A percentile compares a stretch with the other conserved stretches of the same genome.
phyloP scores from a whole-genome alignment of 2,113 vertebrate genomes.

The Peromyscus californicus region DNA sequence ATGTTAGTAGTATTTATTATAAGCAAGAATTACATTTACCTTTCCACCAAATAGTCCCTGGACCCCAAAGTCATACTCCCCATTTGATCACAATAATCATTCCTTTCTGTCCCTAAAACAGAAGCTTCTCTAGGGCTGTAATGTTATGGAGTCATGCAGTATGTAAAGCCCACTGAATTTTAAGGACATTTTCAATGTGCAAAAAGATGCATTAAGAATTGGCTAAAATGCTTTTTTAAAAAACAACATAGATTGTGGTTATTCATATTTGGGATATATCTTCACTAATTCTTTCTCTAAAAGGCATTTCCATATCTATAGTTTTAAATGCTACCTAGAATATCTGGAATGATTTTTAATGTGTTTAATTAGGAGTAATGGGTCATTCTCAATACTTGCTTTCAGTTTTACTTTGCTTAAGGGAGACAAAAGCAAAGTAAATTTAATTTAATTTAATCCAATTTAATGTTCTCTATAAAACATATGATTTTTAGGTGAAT shows the following conservation, averaged over 20 bases:
- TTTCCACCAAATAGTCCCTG: background rate
- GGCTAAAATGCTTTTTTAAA: background rate
- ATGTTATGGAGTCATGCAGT: background rate
- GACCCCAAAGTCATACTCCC: fast-evolving
- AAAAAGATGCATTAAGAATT: constrained; percentile 1
- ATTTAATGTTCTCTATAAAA: constrained; percentile 7
- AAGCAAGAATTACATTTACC: background rate
- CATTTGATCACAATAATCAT: too few relatives aligned
- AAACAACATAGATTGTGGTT: background rate
- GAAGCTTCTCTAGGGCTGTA: background rate
- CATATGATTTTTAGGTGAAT: background rate
- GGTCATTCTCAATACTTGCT: constrained; percentile 65
- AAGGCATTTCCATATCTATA: constrained; percentile 11
- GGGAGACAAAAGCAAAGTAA: background rate
- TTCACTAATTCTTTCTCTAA: constrained; percentile 27
- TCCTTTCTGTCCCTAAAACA: background rate
- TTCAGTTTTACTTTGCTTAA: background rate
- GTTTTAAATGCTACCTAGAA: constrained; percentile 42
- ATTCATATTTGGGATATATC: background rate
- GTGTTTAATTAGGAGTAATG: constrained; percentile 86
- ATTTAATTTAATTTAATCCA: too few relatives aligned
- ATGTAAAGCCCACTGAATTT: background rate
- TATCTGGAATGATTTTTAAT: constrained; percentile 70
- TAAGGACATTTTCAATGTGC: constrained; percentile 7
- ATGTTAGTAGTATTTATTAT: fast-evolving